Evolutionary conservation across 2,888 invertebrate species (phyloP), one percentile per base, ranked within the genome.

Genomic region (Oscheius myriophilus): DNA sequence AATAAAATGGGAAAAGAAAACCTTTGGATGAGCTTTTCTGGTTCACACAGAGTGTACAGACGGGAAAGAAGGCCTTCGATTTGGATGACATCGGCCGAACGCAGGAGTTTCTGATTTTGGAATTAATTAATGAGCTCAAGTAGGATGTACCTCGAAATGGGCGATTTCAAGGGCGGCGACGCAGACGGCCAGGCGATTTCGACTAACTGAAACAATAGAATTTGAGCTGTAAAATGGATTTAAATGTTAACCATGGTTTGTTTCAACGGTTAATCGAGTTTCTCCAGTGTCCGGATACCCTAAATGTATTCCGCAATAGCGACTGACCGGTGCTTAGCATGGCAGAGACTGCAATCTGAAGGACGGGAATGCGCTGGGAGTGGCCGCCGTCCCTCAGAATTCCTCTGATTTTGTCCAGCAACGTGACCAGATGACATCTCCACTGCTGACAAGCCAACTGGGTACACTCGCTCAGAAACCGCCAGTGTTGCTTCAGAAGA

Each of bases 401-500:
- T 81, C 76, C 73, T 87, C 87, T 72, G 85, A 86, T 81, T 86
- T 87, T 58, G 82, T 85, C 79, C 83, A 87, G 74, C 86, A 87
- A 45, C 14, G 54, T 12, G n/a, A 58, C 41, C n/a, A 64, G 62
- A 63, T 76, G 67, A 59, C 72, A 61, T 55, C 73, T 26, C 73
- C 76, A 73, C 59, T 73, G 73, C 53, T 76, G 76, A 39, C 66
- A 62, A 9, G 76, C 69, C 64, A 73, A 46, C 18, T 55, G 42
- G n/a, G 41, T 43, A 14, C 54, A 39, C 49, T 73, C 70, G 6
- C 11, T n/a, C 21, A 73, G 42, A n/a, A 54, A n/a, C 1, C 58
- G 39, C 72, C 72, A 72, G 52, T 76, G 52, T 1, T 52, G 21
- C n/a, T 61, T 61, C n/a, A 61, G 33, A 12, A 61, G 61, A n/a